A percentile compares a stretch with the other conserved stretches of the same genome.
These are phyloP conservation scores for Hystrix cristata DNA, from an alignment of 2,113 vertebrate species.

Conservation along the genomic window DNA sequence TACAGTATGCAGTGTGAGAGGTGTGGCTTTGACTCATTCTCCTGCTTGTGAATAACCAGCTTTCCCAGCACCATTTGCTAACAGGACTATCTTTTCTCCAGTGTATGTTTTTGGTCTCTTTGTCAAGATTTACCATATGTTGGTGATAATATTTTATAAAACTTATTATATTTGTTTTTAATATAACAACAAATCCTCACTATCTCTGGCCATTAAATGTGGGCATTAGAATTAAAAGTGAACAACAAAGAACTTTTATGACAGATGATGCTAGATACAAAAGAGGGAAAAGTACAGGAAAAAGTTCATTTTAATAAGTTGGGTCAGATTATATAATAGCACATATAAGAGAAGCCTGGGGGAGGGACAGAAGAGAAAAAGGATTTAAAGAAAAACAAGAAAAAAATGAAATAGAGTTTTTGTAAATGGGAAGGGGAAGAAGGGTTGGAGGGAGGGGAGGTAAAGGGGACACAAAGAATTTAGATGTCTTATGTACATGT, in stretches of 20 bases:
- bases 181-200: neutral
- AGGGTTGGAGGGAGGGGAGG: neutral
- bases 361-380: neutral
- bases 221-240: neutral
- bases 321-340: neutral
- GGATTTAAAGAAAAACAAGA: neutral
- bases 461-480: neutral
- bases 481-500: neutral
- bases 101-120: neutral
- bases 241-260: neutral
- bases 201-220: neutral
- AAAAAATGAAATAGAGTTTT: neutral
- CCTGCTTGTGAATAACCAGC: no score
- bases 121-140: neutral
- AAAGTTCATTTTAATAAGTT: neutral
- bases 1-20: neutral
- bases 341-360: neutral
- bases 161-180: neutral
- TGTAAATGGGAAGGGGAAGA: neutral
- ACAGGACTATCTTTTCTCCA: neutral
- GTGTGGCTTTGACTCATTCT: no score
- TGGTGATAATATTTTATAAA: neutral
- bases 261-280: neutral
- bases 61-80: neutral
- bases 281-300: neutral